Evolutionary conservation across 1,140 invertebrate species (phyloP), one percentile per base, ranked within the genome.

Genomic region (Palaemon carinicauda): DNA sequence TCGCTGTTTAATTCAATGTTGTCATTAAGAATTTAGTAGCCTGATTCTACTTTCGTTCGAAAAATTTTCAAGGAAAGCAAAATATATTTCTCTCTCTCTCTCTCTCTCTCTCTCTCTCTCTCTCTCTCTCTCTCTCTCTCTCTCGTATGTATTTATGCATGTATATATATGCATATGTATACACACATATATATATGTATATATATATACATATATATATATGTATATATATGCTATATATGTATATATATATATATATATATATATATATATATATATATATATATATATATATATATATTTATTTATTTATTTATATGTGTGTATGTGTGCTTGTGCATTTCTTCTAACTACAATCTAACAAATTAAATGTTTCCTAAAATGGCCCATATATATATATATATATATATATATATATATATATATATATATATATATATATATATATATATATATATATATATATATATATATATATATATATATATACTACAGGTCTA

Each of bases 271-370:
- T 65, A 65, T 65, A 65, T 65, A 65, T 65, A 65, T 65, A 65
- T 65, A 65, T 65, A 65, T 65, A 65, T 65, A 65, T 65, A 65
- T 65, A 65, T 65, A 65, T 65, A 65, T 65, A 65, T 65, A 65
- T 65, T n/a, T 65, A 65, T 65, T 7, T 60, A n/a, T 60, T 7
- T 60, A n/a, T 60, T 7, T 60, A n/a, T 60, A n/a, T 41, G 9
- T 3, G n/a, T n/a, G n/a, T n/a, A n/a, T n/a, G n/a, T n/a, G n/a
- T n/a, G n/a, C n/a, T n/a, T n/a, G n/a, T n/a, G n/a, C n/a, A n/a
- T n/a, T n/a, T n/a, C n/a, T n/a, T n/a, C n/a, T n/a, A n/a, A n/a
- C n/a, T n/a, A n/a, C n/a, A n/a, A n/a, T n/a, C n/a, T n/a, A n/a
- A n/a, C n/a, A n/a, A n/a, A n/a, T n/a, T n/a, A n/a, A n/a, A n/a